Base-by-base conservation (phyloP, 2,888 invertebrate genomes). In the Drosophila neoperkinsi region DNA sequence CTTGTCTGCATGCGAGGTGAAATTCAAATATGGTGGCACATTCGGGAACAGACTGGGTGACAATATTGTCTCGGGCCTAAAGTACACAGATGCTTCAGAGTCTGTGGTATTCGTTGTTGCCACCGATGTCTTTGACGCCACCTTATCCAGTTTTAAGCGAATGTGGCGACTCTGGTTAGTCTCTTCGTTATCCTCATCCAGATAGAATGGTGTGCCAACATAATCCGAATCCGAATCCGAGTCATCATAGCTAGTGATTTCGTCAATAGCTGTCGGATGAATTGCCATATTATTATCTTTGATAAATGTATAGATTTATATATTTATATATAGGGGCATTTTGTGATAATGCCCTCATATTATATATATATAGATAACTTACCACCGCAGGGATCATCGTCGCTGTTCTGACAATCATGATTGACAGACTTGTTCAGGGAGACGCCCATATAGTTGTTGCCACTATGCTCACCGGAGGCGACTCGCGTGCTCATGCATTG, bases 11-110 rank as follows among this genome's bases (percentile, higher is more conserved):
- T 96, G 96, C 16, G 95, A 94, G 57, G 95, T 95, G 92, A 98
- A 98, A 83, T 95, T 95, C 73, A 98, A 95, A 89, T 96, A 97
- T 1, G 97, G 97, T 52, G 96, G 96, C 78, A 96, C 95, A 93
- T 96, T 93, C 0, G 96, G 95, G 92, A 97, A 97, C 9, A 96
- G 92, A 90, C 96, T 96, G 41, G 94, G 93, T 56, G 95, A 89
- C 21, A 94, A 90, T 55, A 94, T 94, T 9, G 91, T 82, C 4
- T 88, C 78, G 0, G 93, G 93, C 25, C 72, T 88, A 28, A 76
- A 84, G 55, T 92, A 91, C 11, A 82, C 77, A 31, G 84, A 83
- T n/a, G 71, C 74, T 46, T 82, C 88, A 0, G 79, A 72, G 33
- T 87, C 89, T 49, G 81, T 72, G 0, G 83, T 82, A 0, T 65